Conservation (phyloP, 2,888 invertebrate genomes). For the Aradus depressus region DNA sequence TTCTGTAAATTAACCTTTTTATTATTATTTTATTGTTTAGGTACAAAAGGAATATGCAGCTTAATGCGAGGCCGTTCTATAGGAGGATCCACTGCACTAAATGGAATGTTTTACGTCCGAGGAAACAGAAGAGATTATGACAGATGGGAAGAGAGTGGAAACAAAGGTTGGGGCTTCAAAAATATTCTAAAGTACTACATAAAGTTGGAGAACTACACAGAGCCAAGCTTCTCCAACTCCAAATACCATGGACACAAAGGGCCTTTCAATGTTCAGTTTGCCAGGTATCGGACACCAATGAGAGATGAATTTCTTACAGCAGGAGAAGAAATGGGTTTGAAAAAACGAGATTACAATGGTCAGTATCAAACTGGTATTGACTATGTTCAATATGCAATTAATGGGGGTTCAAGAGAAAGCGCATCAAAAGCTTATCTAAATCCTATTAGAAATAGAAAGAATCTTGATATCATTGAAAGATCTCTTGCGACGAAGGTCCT, state of each 20-base stretch:
- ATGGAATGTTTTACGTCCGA: constrained; percentile 66
- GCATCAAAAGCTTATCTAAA: constrained; percentile 22
- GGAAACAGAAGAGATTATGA: constrained; percentile 63
- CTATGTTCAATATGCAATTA: constrained; percentile 4
- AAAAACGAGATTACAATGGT: constrained; percentile 17
- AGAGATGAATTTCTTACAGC: constrained; percentile 34
- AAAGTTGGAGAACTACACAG: constrained; percentile 19
- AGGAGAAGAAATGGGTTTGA: constrained; percentile 16
- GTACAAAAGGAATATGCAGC: constrained; percentile 4
- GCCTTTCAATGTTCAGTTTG: constrained; percentile 16
- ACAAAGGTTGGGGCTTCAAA: constrained; percentile 58
- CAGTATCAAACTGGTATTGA: constrained; percentile 10
- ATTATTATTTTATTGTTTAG: too few relatives aligned
- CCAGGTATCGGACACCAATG: constrained; percentile 31
- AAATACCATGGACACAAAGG: constrained; percentile 7
- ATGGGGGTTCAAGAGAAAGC: constrained; percentile 16
- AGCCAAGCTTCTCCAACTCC: neutral
- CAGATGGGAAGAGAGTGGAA: constrained; percentile 58
- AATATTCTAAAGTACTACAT: constrained; percentile 35
- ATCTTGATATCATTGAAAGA: constrained; percentile 22
- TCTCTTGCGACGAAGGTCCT: constrained; percentile 18
- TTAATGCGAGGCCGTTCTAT: constrained; percentile 54
- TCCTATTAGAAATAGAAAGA: constrained; percentile 14
- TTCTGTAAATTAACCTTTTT: too few relatives aligned
- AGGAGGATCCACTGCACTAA: constrained; percentile 66